Evolutionary conservation across 2,797 vertebrate species (phyloP).

Genomic region (Lates japonicus): DNA sequence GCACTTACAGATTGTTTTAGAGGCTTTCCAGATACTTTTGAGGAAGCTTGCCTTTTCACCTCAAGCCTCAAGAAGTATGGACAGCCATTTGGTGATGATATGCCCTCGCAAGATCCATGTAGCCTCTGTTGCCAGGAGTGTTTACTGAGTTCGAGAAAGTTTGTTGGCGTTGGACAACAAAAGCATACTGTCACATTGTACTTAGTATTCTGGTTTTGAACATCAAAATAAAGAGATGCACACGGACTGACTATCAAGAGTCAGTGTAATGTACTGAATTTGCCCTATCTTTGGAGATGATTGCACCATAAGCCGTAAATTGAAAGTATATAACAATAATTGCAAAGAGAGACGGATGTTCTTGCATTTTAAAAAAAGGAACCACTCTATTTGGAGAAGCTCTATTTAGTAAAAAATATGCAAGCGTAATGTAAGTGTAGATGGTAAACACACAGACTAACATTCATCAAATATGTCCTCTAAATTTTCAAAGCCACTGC

Average conservation of each 20-base stretch:
- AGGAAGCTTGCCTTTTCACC: conserved; percentile 77
- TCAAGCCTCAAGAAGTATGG: conserved; percentile 50
- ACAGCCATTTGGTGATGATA: conserved; percentile 60
- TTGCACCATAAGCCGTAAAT: background rate
- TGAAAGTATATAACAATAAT: background rate
- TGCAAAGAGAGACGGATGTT: background rate
- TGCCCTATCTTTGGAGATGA: background rate
- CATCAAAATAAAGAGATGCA: background rate
- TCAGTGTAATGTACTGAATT: background rate
- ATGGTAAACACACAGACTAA: conserved; percentile 2
- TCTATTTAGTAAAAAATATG: background rate
- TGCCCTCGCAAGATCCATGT: conserved; percentile 24
- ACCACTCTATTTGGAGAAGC: background rate
- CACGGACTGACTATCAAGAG: background rate
- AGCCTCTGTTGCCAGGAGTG: conserved; percentile 26
- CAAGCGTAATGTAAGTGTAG: background rate
- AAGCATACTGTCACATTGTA: background rate
- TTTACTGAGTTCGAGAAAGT: conserved; percentile 27
- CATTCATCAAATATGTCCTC: too few species aligned
- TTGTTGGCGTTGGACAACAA: background rate
- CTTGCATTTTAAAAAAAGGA: background rate
- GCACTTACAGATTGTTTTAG: conserved; percentile 75
- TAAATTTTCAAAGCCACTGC: conserved; percentile 3
- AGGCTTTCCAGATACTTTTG: conserved; percentile 78
- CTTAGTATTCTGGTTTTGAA: background rate